Evolutionary conservation across 1,140 invertebrate genomes (phyloP), one percentile per base, ranked within the genome.

Genomic region (Wasmannia auropunctata): DNA sequence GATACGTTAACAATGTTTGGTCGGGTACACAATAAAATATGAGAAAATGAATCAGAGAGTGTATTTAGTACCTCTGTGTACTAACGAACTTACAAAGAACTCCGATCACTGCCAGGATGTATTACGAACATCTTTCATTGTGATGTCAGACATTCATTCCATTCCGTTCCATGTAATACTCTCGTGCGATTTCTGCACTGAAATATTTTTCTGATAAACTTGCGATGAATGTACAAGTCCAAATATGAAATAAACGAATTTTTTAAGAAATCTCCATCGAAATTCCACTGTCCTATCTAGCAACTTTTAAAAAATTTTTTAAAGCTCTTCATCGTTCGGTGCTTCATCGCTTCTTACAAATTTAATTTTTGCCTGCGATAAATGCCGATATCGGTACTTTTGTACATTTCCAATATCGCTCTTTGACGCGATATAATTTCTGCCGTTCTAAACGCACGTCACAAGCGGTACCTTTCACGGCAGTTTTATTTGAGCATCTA

Each of bases 181-280:
- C 85, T 88, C 85, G 58, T 88, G 87, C 70, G 54, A 79, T 87
- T 65, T 91, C 10, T 86, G 88, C 89, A 87, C 74, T 58, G 67
- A 74, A 69, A 85, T 46, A 80, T 56, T 85, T 56, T 91, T 91
- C 80, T 77, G 83, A 85, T 85, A 87, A 85, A 88, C 46, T 81
- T 77, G 54, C 85, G 69, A 91, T 80, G 86, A 92, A 90, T 93
- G 92, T 93, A 92, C 90, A 90, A 93, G 88, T 88, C 87, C 90
- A 89, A 92, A 87, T 91, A 91, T 74, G 70, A 88, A 93, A 93
- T 92, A 94, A 91, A 93, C 88, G 84, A 93, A 92, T 93, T 94
- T 94, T 93, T 91, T 92, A 93, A 83, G 62, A 92, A 92, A 88
- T 54, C 67, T 84, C 3, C 19, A 31, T 58, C 22, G 62, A 40